Evolutionary conservation across 2,797 vertebrate genomes (phyloP), one percentile per base, ranked within the genome.

Genomic region (Pantherophis vulpinus): DNA sequence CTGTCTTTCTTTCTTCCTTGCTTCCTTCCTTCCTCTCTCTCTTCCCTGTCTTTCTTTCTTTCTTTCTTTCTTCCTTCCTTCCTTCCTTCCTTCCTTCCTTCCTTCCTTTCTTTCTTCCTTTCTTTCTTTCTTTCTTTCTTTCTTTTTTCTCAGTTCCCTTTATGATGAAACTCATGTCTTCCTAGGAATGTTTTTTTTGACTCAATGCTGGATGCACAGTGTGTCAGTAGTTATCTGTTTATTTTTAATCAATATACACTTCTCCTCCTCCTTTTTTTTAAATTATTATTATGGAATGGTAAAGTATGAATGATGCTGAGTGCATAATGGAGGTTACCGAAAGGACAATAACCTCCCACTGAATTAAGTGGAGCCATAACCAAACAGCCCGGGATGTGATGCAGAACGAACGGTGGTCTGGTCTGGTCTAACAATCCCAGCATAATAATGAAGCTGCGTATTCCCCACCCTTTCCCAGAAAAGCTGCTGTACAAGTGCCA

Each of bases 361-460:
- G 94, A 95, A 96, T 63, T 92, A 95, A 91, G 94, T 51, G 86
- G 56, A 87, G 54, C 0, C 0, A 20, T 5, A 91, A 29, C 29
- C 63, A 42, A 32, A 91, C 37, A 91, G 89, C 2, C 83, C 25
- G 6, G 86, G 86, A 56, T 87, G 74, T 42, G 25, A 56, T 23
- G 32, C 29, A 4, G 54, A 61, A 91, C 61, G 90, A 87, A 87
- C 93, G 61, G 94, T 93, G 90, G 90, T 95, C 92, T 93, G 93
- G 91, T 95, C 93, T 91, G 90, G 93, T 93, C 92, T 95, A 93
- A 90, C 79, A 58, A 93, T 92, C 79, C 93, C 95, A 94, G 2
- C 93, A 94, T 94, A 94, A 95, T 94, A 93, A 94, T 92, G 93
- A 51, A n/a, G 6, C 11, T 16, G 25, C 10, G 9, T 79, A 42